phyloP scores from a whole-genome alignment of 2,113 vertebrate genomes.

The Hydropotes inermis region DNA sequence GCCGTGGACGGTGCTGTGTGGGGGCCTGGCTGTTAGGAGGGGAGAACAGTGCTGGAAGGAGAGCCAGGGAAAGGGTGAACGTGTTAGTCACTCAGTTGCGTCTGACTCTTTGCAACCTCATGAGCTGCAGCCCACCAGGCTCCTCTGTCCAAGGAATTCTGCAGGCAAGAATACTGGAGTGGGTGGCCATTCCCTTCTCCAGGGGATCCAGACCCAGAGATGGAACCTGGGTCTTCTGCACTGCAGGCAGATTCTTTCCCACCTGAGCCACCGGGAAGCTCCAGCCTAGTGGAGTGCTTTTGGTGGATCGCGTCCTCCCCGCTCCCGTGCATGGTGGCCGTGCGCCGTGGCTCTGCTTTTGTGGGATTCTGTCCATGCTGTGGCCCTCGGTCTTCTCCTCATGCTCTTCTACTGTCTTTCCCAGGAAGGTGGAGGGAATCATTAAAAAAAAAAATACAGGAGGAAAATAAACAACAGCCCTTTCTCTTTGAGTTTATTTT shows the following conservation, averaged over 20 bases:
- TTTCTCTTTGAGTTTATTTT: conserved; percentile 27
- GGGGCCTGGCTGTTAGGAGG: neutral
- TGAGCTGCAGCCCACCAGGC: neutral
- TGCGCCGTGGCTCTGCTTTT: accelerated
- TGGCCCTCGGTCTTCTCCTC: neutral
- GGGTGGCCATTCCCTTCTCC: neutral
- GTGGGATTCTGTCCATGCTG: neutral
- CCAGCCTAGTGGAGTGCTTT: neutral
- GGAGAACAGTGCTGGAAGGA: neutral
- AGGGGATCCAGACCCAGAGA: neutral
- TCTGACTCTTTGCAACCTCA: neutral
- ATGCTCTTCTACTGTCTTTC: neutral
- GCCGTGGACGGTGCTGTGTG: too few species aligned
- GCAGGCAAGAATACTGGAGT: neutral
- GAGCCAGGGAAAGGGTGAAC: neutral
- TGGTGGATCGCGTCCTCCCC: neutral
- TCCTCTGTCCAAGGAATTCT: neutral
- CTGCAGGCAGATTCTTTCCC: neutral
- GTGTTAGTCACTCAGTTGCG: neutral
- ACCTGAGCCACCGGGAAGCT: neutral
- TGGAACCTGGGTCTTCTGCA: neutral
- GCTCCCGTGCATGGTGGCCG: neutral
- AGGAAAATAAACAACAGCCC: neutral
- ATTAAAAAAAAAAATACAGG: neutral
- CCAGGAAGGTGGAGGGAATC: neutral